phyloP scores from a whole-genome alignment of 2,888 invertebrate genomes.

The Fabriciana adippe region DNA sequence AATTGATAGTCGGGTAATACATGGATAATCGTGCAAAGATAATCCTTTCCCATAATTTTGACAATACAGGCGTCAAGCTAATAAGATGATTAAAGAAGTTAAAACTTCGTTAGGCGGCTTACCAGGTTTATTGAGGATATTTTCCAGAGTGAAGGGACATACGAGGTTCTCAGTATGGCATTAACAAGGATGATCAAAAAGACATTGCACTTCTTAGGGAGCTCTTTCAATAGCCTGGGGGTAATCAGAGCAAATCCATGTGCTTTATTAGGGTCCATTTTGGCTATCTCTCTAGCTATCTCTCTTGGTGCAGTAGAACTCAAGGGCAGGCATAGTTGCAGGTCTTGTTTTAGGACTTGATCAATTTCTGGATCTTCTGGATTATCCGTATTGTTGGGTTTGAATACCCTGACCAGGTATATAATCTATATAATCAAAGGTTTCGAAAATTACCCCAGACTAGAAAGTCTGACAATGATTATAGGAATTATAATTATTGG shows the following conservation, averaged over 20 bases:
- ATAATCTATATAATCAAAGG: background rate
- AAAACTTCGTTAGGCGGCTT: constrained; percentile 35
- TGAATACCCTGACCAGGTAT: background rate
- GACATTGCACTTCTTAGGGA: constrained; percentile 5
- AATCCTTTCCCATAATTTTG: no score
- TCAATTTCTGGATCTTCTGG: background rate
- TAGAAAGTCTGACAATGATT: no score
- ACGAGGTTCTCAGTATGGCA: constrained; percentile 7
- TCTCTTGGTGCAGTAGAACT: background rate
- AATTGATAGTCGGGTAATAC: no score
- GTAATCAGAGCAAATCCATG: constrained; percentile 9
- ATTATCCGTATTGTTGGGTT: background rate
- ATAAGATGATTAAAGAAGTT: constrained; percentile 40
- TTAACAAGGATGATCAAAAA: constrained; percentile 3
- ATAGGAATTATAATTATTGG: no score
- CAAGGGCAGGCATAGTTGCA: constrained; percentile 4
- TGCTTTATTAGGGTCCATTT: constrained; percentile 5
- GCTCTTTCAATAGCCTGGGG: background rate
- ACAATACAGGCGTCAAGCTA: no score
- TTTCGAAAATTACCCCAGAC: no score
- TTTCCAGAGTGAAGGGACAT: constrained; percentile 39
- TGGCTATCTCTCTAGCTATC: background rate
- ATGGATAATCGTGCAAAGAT: no score
- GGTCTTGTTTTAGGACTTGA: background rate
- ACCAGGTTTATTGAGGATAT: constrained; percentile 38